These are phyloP conservation scores for Ceratosolen fusciceps DNA, from an alignment of 1,140 invertebrate species.

Conservation along the genomic window DNA sequence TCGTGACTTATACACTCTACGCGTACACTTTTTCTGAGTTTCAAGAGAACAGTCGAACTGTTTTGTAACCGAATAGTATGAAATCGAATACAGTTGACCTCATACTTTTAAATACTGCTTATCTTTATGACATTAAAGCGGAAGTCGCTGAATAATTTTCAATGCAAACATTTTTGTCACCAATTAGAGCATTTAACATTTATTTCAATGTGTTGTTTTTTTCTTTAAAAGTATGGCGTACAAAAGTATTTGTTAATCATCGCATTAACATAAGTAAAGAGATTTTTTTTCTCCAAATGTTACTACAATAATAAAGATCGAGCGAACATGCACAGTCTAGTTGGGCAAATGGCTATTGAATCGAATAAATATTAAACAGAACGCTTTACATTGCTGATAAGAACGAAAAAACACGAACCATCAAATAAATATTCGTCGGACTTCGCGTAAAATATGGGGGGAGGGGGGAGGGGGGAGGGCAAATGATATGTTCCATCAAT, in stretches of 20 bases:
- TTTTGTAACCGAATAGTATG: background rate
- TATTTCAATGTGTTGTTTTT: too few species aligned
- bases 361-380: background rate
- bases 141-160: background rate
- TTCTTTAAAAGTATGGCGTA: background rate
- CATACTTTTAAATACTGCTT: background rate
- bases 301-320: too few species aligned
- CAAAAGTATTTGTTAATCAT: background rate
- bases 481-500: background rate
- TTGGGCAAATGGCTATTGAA: background rate
- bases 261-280: too few species aligned
- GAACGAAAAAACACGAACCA: background rate
- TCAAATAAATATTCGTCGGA: background rate
- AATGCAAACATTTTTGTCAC: background rate
- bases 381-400: background rate
- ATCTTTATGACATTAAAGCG: background rate
- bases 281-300: too few species aligned
- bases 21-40: background rate
- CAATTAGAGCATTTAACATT: background rate
- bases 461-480: too few species aligned
- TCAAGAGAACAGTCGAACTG: background rate
- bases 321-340: background rate
- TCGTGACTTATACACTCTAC: background rate
- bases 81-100: background rate
- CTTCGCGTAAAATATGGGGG: background rate